Percentiles rank a stretch among this genome's conserved stretches.
These are phyloP conservation scores for Aspidiotus destructor DNA, from an alignment of 2,888 invertebrate species.

Conservation along the genomic window DNA sequence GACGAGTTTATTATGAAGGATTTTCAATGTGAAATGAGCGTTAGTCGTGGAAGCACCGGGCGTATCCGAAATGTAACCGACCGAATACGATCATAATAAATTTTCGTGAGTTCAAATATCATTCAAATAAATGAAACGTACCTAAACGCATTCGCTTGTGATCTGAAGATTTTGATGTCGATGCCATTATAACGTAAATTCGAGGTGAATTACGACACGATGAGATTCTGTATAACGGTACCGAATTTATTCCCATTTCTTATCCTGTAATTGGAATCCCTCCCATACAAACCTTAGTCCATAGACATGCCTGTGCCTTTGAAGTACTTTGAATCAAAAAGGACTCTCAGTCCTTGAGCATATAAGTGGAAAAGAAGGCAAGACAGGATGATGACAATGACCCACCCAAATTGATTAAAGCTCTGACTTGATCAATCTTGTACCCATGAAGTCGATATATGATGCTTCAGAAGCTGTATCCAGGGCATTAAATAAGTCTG, in stretches of 20 bases:
- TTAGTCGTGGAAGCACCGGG: slow-evolving; percentile 3
- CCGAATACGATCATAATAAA: slow-evolving; percentile 13
- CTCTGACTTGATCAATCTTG: too few species aligned
- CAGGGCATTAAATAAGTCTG: too few species aligned
- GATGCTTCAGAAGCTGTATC: too few species aligned
- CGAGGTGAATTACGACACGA: neutral
- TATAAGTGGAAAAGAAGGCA: too few species aligned
- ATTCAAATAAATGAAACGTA: neutral
- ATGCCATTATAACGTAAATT: neutral
- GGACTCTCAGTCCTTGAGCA: too few species aligned
- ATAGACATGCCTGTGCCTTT: too few species aligned
- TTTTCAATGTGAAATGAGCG: neutral
- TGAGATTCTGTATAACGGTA: slow-evolving; percentile 4
- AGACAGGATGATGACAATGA: too few species aligned
- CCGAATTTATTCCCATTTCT: neutral
- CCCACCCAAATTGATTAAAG: too few species aligned
- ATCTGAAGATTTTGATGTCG: neutral
- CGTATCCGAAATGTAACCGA: slow-evolving; percentile 12
- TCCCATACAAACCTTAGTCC: too few species aligned
- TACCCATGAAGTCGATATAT: too few species aligned
- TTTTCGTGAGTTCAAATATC: slow-evolving; percentile 13
- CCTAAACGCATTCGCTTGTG: slow-evolving; percentile 12
- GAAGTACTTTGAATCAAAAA: too few species aligned
- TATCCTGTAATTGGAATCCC: too few species aligned
- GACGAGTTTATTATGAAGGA: neutral